Evolutionary conservation across 2,888 invertebrate species (phyloP), one percentile per base, ranked within the genome.

Genomic region (Dinocampus coccinellae): DNA sequence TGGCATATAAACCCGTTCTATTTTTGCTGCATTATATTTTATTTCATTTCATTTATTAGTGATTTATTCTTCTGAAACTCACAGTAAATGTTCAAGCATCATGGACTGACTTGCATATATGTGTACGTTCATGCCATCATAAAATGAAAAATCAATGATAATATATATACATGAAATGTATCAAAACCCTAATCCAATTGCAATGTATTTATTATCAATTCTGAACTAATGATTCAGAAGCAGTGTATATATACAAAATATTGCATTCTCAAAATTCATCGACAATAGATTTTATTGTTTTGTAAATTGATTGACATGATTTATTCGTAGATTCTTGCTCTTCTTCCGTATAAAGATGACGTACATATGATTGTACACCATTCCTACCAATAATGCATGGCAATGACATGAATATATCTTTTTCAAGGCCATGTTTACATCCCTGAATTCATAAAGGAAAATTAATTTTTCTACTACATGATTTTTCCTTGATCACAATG

Each of bases 401-500:
- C 34, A 91, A 82, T 6, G 90, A 91, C 79, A 91, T 87, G 82
- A 89, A 91, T 34, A 91, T 89, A 67, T 91, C 91, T 64, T 89
- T 88, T 42, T 88, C 87, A 63, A 91, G 88, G 26, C 89, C 90
- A 79, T 91, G 90, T 20, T 87, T 84, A 73, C 85, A 85, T 42
- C 84, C 85, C 83, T 86, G 69, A 52, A 73, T 61, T 65, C 24
- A 9, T 53, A 9, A 9, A 33, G n/a, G 16, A n/a, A 22, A 10
- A 20, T n/a, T 57, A n/a, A 20, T 13, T 22, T 22, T 57, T 34
- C 36, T n/a, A n/a, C n/a, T n/a, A n/a, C n/a, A n/a, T 3, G 26
- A 42, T 26, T 52, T 16, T 20, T 58, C n/a, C n/a, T n/a, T n/a
- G n/a, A n/a, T n/a, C n/a, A n/a, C n/a, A n/a, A n/a, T n/a, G n/a